Evolutionary conservation across 2,113 vertebrate species (phyloP), one percentile per base, ranked within the genome.

Genomic region (Lamprotornis superbus): DNA sequence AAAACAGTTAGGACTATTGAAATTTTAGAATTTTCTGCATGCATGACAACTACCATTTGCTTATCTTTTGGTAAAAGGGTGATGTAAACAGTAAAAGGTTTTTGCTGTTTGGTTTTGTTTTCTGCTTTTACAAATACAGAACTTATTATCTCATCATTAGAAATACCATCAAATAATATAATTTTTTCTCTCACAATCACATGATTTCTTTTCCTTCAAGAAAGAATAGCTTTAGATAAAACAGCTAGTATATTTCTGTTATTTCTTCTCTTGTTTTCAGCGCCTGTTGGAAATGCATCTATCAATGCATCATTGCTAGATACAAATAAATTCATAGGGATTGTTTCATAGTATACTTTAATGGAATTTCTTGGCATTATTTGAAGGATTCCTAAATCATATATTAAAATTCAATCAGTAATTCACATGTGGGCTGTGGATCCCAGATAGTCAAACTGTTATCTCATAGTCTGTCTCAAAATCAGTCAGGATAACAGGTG

Each of bases 401-500:
- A 31, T 49, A 28, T 18, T 47, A 81, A 64, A 64, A 63, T 24
- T 74, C 27, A 81, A 17, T 40, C 37, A 53, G 35, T 49, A 64
- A 80, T 30, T 50, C 33, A 31, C 16, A 1, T 53, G 35, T 7
- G n/a, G 25, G 27, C 17, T 70, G 15, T 7, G 3, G 13, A 31
- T 65, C 25, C 15, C 46, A 65, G 20, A 20, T 3, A 65, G 12
- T 57, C 28, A 59, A 91, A 86, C 5, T 46, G 6, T 21, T 37
- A 67, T 56, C 6, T 37, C 12, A 40, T 37, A 65, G 11, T 69
- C 20, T 25, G n/a, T 46, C 18, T 61, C 35, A 80, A 79, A 90
- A 73, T 6, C 37, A 64, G 31, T 22, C 21, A 60, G 16, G 15
- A 60, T 50, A 93, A 50, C 0, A 0, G 5, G 11, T 52, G 16